Percentiles rank a stretch among this genome's conserved stretches.
Evolutionary conservation across 2,797 vertebrate genomes (phyloP).

Genomic region (Rallus crepitans): DNA sequence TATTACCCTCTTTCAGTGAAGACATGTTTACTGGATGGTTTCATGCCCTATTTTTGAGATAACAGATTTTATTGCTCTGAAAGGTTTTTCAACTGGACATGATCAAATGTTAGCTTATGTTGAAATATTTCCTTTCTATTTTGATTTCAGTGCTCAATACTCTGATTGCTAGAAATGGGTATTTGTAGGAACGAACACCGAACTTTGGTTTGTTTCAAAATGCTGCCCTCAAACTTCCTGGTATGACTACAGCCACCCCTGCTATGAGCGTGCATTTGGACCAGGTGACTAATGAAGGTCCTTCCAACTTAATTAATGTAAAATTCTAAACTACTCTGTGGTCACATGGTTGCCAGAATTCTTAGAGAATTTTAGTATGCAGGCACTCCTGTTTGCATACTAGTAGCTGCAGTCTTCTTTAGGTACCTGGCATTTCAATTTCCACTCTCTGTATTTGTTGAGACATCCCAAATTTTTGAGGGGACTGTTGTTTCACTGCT

Average conservation of each 20-base stretch:
- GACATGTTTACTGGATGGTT: not conserved
- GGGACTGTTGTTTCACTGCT: not conserved
- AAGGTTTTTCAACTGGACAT: not conserved
- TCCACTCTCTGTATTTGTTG: accelerated
- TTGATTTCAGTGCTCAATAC: not conserved
- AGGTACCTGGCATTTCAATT: not conserved
- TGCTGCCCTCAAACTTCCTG: not conserved
- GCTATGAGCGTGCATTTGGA: not conserved
- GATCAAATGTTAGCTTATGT: not conserved
- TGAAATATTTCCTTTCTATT: not conserved
- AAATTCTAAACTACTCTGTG: not conserved
- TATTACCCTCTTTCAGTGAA: not conserved
- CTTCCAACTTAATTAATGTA: not conserved
- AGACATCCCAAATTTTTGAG: accelerated
- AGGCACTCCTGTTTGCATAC: not conserved
- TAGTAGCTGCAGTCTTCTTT: not conserved
- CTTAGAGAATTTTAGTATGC: not conserved
- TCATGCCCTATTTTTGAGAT: not conserved
- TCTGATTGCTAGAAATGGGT: not conserved
- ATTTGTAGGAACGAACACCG: not conserved
- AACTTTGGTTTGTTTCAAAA: not conserved
- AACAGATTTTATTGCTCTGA: not conserved
- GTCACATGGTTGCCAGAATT: not conserved
- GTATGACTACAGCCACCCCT: not conserved
- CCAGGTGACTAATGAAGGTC: not conserved